These are phyloP conservation scores for Nesometra sesokonis DNA, from an alignment of 35 echinoderm and acorn worm genomes.

Conservation along the genomic window DNA sequence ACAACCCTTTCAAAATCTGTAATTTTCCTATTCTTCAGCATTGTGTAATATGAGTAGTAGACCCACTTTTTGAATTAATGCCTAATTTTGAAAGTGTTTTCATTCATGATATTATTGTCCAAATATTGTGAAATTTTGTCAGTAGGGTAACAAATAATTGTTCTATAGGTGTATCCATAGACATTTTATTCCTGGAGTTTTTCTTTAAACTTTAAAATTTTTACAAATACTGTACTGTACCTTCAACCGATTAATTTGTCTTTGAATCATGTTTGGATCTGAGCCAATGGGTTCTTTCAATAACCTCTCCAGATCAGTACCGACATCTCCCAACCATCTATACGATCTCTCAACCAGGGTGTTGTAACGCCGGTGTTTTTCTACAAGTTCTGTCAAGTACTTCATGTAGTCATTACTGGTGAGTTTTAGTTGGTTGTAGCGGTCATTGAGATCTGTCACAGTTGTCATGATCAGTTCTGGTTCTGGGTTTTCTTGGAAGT, in stretches of 20 bases:
- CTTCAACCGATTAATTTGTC: conserved; percentile 76
- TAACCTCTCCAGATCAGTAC: conserved; percentile 39
- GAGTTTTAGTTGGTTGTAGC: conserved; percentile 63
- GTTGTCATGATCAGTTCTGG: conserved; percentile 47
- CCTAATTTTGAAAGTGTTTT: too few species aligned
- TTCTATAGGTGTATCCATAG: too few species aligned
- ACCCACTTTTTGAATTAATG: too few species aligned
- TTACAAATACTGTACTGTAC: neutral
- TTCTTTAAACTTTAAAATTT: neutral
- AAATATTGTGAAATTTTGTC: too few species aligned
- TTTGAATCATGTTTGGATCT: conserved; percentile 77
- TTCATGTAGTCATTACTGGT: conserved; percentile 48
- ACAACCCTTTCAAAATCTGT: too few species aligned
- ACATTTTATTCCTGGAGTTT: too few species aligned
- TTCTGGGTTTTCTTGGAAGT: conserved; percentile 78
- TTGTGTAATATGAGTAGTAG: too few species aligned
- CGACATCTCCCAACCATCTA: conserved; percentile 50
- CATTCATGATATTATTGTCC: too few species aligned
- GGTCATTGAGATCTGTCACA: conserved; percentile 42
- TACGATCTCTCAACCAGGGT: conserved; percentile 41
- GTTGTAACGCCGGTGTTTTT: conserved; percentile 57
- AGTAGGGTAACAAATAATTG: too few species aligned
- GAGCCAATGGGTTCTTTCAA: conserved; percentile 74
- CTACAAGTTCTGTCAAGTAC: conserved; percentile 43
- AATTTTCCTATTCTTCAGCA: too few species aligned